These are phyloP conservation scores for Scomber colias DNA, from an alignment of 2,113 vertebrate genomes.

Conservation along the genomic window DNA sequence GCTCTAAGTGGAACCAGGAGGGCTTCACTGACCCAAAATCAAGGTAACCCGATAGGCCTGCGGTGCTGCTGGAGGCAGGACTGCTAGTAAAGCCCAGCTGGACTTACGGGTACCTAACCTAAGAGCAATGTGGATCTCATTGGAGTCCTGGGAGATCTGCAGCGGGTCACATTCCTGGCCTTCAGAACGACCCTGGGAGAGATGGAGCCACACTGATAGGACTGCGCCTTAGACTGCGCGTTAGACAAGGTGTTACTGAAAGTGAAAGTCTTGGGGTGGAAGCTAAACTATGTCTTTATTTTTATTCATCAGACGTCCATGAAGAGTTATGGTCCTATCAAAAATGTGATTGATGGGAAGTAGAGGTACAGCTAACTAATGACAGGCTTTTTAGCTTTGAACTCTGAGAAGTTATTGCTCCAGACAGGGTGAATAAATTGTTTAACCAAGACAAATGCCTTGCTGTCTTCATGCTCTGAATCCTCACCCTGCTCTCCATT, in stretches of 20 bases:
- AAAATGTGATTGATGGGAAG: slow-evolving; percentile 23
- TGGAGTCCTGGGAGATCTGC: slow-evolving; percentile 48
- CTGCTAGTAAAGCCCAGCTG: slow-evolving; percentile 69
- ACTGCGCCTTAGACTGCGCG: not conserved
- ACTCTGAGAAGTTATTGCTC: slow-evolving; percentile 34
- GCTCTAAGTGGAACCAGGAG: slow-evolving; percentile 83
- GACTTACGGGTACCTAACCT: slow-evolving; percentile 49
- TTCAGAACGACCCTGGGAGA: slow-evolving; percentile 38
- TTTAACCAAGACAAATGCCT: slow-evolving; percentile 43
- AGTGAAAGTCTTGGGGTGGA: not conserved
- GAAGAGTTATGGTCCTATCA: slow-evolving; percentile 30
- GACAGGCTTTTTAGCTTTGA: slow-evolving; percentile 47
- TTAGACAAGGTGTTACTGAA: slow-evolving; percentile 15
- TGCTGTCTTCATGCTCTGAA: slow-evolving; percentile 19
- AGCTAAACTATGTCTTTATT: not conserved
- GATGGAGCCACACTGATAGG: slow-evolving; percentile 10
- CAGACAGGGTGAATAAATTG: slow-evolving; percentile 40
- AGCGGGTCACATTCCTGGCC: slow-evolving; percentile 59
- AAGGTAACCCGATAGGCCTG: slow-evolving; percentile 73
- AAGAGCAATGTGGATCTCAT: slow-evolving; percentile 62
- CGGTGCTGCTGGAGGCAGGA: slow-evolving; percentile 62
- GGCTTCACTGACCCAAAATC: slow-evolving; percentile 63
- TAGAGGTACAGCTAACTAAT: slow-evolving; percentile 22
- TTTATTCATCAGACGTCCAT: slow-evolving; percentile 10
- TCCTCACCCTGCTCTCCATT: slow-evolving; percentile 26